Percentiles rank a stretch among this genome's conserved stretches.
phyloP scores from a whole-genome alignment of 2,797 vertebrate species.

The Cetoscarus ocellatus region DNA sequence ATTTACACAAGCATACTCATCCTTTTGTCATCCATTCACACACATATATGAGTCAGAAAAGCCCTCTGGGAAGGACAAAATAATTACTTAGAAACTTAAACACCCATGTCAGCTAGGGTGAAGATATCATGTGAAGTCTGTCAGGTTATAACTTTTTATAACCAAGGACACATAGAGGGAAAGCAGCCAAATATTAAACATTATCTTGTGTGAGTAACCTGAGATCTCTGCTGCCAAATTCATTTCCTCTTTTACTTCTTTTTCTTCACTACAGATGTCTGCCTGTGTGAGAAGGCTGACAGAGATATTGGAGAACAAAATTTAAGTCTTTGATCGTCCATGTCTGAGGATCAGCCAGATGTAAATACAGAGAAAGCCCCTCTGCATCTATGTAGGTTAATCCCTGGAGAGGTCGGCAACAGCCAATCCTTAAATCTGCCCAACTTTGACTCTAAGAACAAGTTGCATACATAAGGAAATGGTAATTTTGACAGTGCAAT shows the following conservation, averaged over 20 bases:
- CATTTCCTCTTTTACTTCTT: constrained; percentile 17
- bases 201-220: constrained; percentile 19
- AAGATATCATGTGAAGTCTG: constrained; percentile 19
- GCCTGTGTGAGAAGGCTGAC: background rate
- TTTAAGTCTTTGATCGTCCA: constrained; percentile 4
- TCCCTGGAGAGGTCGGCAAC: constrained; percentile 10
- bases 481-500: background rate
- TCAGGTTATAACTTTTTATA: constrained; percentile 24
- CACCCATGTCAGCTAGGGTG: constrained; percentile 4
- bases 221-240: background rate
- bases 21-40: background rate
- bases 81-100: constrained; percentile 30
- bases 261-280: background rate
- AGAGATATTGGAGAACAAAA: background rate
- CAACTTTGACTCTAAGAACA: constrained; percentile 7
- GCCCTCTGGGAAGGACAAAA: constrained; percentile 21
- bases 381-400: constrained; percentile 25
- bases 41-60: constrained; percentile 4
- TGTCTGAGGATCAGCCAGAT: constrained; percentile 27
- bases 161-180: constrained; percentile 36
- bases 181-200: constrained; percentile 33
- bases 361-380: constrained; percentile 32
- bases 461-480: background rate
- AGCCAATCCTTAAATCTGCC: constrained; percentile 19
- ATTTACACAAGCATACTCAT: background rate